Percentiles rank a stretch among this genome's conserved stretches.
Conservation (phyloP, 2,797 vertebrate genomes). For the Scleropages formosus region DNA sequence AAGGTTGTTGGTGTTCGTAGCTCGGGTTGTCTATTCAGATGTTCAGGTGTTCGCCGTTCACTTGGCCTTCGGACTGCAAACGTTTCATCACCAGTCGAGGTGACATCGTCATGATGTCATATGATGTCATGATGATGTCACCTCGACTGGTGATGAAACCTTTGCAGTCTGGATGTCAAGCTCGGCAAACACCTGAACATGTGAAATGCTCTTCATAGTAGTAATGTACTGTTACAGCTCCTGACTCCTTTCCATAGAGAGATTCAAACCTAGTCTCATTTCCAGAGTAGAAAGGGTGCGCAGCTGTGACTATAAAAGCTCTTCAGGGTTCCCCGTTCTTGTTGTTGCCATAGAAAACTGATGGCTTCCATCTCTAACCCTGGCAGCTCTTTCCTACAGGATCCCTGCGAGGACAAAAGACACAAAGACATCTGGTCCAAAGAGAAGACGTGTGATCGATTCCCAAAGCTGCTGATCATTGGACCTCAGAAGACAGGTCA, state of each 20-base stretch:
- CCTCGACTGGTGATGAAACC: too few species aligned
- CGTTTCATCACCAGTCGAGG: too few species aligned
- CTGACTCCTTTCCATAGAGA: not conserved
- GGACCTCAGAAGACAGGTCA: constrained; percentile 97
- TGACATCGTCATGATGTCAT: too few species aligned
- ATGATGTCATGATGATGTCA: too few species aligned
- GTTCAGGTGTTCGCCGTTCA: too few species aligned
- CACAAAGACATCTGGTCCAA: constrained; percentile 99
- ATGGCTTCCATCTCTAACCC: constrained; percentile 23
- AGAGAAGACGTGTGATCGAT: constrained; percentile 98
- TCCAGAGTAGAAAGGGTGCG: not conserved
- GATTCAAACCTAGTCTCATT: not conserved
- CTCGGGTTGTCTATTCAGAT: too few species aligned
- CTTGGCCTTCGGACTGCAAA: too few species aligned
- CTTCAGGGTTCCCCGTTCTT: not conserved
- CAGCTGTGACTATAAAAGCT: not conserved
- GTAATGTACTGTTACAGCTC: not conserved
- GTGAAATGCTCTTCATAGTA: not conserved
- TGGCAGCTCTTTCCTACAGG: constrained; percentile 66
- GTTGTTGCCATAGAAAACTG: constrained; percentile 11
- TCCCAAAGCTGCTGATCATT: constrained; percentile 96
- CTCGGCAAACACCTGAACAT: not conserved
- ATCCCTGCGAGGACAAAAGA: constrained; percentile 97
- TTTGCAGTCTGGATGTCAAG: too few species aligned
- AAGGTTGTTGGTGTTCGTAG: too few species aligned